phyloP scores from a whole-genome alignment of 1,140 invertebrate genomes.

The Theocolax elegans region DNA sequence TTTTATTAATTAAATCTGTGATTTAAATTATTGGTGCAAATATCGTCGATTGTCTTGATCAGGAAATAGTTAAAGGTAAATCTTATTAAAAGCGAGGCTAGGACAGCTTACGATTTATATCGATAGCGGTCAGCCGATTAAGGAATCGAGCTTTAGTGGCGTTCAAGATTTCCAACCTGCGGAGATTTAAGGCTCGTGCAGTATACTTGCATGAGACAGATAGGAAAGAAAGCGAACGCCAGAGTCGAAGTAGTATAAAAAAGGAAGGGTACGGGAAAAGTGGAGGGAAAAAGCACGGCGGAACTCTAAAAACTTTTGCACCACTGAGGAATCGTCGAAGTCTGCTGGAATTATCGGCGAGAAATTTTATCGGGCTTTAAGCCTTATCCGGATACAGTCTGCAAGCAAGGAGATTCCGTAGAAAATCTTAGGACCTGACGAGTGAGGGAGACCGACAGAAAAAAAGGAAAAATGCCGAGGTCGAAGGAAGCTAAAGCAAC shows the following conservation, averaged over 20 bases:
- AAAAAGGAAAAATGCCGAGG: neutral
- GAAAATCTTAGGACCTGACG: conserved; percentile 22
- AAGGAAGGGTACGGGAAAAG: neutral
- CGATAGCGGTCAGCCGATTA: conserved; percentile 13
- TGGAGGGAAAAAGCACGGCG: conserved; percentile 28
- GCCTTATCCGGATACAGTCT: conserved; percentile 49
- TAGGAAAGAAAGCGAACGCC: neutral
- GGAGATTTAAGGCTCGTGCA: conserved; percentile 10
- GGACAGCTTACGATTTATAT: neutral
- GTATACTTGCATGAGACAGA: conserved; percentile 9
- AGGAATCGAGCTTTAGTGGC: conserved; percentile 2
- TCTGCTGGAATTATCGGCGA: conserved; percentile 49
- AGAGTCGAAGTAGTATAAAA: conserved; percentile 17
- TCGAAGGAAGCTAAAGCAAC: neutral
- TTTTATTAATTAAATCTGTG: too few species aligned
- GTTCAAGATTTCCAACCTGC: neutral
- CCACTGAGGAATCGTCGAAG: conserved; percentile 44
- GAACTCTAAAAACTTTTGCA: conserved; percentile 45
- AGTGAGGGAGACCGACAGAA: neutral
- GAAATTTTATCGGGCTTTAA: conserved; percentile 51
- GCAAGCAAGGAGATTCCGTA: conserved; percentile 41
- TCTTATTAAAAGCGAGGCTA: neutral
- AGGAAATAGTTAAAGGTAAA: too few species aligned
- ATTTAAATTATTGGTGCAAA: too few species aligned
- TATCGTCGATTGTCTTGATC: too few species aligned